phyloP scores from a whole-genome alignment of 2,113 vertebrate species.

The Sterrhoptilus dennistouni region DNA sequence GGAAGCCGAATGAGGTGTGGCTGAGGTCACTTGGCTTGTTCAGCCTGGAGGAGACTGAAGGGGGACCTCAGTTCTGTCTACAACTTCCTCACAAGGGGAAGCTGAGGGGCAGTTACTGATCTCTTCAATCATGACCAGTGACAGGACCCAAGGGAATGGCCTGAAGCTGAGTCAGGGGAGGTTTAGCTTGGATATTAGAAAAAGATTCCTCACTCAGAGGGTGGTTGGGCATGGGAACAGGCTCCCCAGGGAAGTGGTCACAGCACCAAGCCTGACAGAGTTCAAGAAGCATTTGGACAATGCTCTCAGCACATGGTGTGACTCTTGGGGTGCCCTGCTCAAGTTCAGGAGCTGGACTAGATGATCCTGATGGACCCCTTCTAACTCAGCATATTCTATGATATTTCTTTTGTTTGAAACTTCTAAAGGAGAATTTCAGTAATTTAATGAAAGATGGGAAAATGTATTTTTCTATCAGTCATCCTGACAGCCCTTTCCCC shows the following conservation, averaged over 20 bases:
- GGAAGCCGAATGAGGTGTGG: rapidly evolving
- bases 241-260: too few species aligned
- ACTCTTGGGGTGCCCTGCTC: not conserved
- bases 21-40: not conserved
- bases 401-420: not conserved
- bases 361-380: not conserved
- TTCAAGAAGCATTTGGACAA: not conserved
- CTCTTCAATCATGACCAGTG: not conserved
- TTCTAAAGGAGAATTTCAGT: not conserved
- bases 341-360: not conserved
- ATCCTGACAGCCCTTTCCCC: not conserved
- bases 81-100: not conserved
- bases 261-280: not conserved
- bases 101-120: rapidly evolving
- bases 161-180: not conserved
- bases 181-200: not conserved
- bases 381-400: not conserved
- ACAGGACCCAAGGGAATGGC: not conserved
- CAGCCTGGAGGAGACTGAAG: not conserved
- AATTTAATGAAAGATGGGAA: not conserved
- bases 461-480: not conserved
- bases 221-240: not conserved
- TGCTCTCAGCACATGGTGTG: rapidly evolving
- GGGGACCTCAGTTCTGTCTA: not conserved
- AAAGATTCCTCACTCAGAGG: not conserved